These are phyloP conservation scores for Ypsolopha scabrella DNA, from an alignment of 2,888 invertebrate species.

Conservation along the genomic window DNA sequence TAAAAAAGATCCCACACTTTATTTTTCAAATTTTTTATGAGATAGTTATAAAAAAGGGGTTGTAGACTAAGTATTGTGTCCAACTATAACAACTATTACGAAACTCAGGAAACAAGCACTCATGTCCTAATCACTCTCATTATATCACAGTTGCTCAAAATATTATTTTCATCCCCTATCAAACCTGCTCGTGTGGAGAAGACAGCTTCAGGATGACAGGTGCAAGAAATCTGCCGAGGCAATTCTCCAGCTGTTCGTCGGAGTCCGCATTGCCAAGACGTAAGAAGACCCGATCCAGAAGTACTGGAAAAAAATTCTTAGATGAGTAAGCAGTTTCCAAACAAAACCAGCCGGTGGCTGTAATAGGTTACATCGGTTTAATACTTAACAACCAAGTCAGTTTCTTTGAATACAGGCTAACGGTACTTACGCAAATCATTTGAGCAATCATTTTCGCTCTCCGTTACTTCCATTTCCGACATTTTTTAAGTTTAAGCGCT, in stretches of 20 bases:
- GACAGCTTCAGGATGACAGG: slow-evolving; percentile 92
- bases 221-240: slow-evolving; percentile 83
- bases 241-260: slow-evolving; percentile 88
- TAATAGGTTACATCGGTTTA: slow-evolving; percentile 3
- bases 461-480: slow-evolving; percentile 62
- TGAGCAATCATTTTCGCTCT: slow-evolving; percentile 44
- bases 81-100: too few relatives aligned
- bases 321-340: slow-evolving; percentile 9
- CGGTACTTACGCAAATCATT: slow-evolving; percentile 52
- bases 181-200: slow-evolving; percentile 86
- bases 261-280: slow-evolving; percentile 90
- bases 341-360: slow-evolving; percentile 20
- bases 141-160: too few relatives aligned
- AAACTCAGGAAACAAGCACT: too few relatives aligned
- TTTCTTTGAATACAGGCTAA: background rate
- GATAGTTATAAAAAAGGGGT: too few relatives aligned
- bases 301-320: slow-evolving; percentile 66
- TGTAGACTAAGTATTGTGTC: too few relatives aligned
- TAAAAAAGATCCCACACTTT: too few relatives aligned
- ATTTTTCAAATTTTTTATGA: too few relatives aligned
- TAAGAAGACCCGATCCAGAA: slow-evolving; percentile 90
- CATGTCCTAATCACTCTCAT: too few relatives aligned
- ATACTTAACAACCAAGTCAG: too few relatives aligned
- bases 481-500: slow-evolving; percentile 21
- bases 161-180: background rate